These are phyloP conservation scores for Zapus hudsonius DNA, from an alignment of 2,113 vertebrate species.

Conservation along the genomic window DNA sequence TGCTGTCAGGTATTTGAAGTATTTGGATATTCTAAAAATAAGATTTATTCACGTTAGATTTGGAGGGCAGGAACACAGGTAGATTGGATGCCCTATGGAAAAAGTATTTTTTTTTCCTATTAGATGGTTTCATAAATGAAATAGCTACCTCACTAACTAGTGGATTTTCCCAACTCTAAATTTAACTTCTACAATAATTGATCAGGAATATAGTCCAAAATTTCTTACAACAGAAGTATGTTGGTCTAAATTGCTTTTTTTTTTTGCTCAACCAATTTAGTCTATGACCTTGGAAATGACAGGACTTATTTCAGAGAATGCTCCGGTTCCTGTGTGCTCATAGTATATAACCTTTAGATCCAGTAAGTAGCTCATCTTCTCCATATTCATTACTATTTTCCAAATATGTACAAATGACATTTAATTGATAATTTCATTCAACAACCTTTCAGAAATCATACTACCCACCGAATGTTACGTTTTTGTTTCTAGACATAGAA, in stretches of 20 bases:
- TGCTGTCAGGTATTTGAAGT: conserved; percentile 16
- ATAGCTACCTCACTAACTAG: background rate
- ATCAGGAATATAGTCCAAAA: conserved; percentile 15
- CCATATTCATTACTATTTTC: background rate
- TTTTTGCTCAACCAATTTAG: background rate
- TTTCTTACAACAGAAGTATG: background rate
- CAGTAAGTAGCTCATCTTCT: background rate
- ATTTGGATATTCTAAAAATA: conserved; percentile 3
- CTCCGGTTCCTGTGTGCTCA: background rate
- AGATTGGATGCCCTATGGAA: background rate
- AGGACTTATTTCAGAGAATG: conserved; percentile 16
- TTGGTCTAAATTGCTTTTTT: background rate
- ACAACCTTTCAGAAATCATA: background rate
- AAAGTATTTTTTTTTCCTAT: background rate
- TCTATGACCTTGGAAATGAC: background rate
- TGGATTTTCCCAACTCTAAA: background rate
- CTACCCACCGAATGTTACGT: background rate
- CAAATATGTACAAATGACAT: background rate
- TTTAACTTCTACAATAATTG: background rate
- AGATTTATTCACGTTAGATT: background rate
- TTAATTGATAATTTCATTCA: conserved; percentile 15
- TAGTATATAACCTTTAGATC: conserved; percentile 8
- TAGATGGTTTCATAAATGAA: background rate
- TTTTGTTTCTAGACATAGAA: background rate
- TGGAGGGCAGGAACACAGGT: background rate